Base-by-base conservation (phyloP, 1,140 invertebrate genomes). In the Leptinotarsa undecemlineata region DNA sequence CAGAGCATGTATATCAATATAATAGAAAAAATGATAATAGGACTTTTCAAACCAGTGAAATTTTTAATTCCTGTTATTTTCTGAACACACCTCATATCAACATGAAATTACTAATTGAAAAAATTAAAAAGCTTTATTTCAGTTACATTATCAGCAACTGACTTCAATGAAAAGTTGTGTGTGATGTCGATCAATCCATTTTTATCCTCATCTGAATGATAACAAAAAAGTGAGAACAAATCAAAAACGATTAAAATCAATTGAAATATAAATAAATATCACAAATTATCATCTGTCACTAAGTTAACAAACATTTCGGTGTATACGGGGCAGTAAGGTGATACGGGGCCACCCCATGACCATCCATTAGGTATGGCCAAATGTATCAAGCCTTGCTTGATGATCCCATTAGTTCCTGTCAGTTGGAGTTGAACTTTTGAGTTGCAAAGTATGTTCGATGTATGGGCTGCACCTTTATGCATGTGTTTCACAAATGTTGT, bases 291-390 rank as follows among this genome's bases (percentile, higher is more conserved):
- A 61, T 77, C 76, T 20, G 67, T 68, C 17, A 75, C 74, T 21
- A 75, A 73, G 74, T 71, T 77, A 17, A 78, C 20, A 74, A 76
- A 86, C 60, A 87, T 76, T 80, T 91, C 89, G 26, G 88, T 88
- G 91, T 91, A 94, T 3, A 94, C 85, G 15, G 93, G 93, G 82
- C 90, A 92, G 84, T 91, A 90, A 66, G 89, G 88, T 26, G 91
- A 93, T 2, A 90, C 92, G 11, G 90, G 86, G 3, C 94, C 94
- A 48, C 92, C 93, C 93, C 92, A 94, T 19, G 87, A 88, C 94
- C 94, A 95, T 13, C 92, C 92, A 60, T 90, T 87, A 3, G 94
- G 93, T 71, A 95, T 95, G 51, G 92, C 92, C n/a, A 94, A 84
- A 82, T 93, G 93, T 73, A 88, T 90, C 26, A 94, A 85, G 0